These are phyloP conservation scores for Eupithecia exiguata DNA, from an alignment of 2,888 invertebrate species.

Conservation along the genomic window DNA sequence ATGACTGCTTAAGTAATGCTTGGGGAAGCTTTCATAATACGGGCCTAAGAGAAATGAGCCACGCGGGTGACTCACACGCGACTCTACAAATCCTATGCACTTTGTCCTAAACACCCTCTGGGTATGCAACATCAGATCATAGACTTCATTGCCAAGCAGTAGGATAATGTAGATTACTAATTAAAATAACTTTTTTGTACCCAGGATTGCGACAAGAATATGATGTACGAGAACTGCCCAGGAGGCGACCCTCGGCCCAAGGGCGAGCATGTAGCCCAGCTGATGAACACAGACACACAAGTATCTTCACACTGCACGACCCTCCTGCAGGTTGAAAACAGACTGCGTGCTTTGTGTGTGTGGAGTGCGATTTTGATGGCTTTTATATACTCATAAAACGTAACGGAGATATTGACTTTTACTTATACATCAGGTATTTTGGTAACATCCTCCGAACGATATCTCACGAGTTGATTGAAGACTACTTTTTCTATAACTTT, in stretches of 20 bases:
- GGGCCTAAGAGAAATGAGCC: too few relatives aligned
- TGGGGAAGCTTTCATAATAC: too few relatives aligned
- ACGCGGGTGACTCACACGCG: too few relatives aligned
- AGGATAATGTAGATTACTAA: neutral
- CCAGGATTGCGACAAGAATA: constrained; percentile 70
- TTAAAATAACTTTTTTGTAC: neutral
- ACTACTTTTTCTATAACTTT: too few relatives aligned
- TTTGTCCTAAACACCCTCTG: too few relatives aligned
- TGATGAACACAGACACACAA: constrained; percentile 48
- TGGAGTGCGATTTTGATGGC: neutral
- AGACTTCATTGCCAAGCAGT: too few relatives aligned
- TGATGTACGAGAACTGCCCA: constrained; percentile 69
- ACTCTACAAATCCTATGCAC: too few relatives aligned
- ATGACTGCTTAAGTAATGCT: too few relatives aligned
- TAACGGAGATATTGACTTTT: neutral
- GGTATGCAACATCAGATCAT: too few relatives aligned
- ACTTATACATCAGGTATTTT: neutral
- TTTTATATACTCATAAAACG: neutral
- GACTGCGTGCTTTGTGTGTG: neutral
- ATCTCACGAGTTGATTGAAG: too few relatives aligned
- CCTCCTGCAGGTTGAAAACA: neutral
- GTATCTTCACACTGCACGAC: neutral
- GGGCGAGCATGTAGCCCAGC: constrained; percentile 47
- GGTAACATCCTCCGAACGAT: neutral
- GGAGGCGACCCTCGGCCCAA: constrained; percentile 71